Percentiles rank a stretch among this genome's conserved stretches.
Conservation (phyloP, 2,113 vertebrate genomes). For the Columba janthina region DNA sequence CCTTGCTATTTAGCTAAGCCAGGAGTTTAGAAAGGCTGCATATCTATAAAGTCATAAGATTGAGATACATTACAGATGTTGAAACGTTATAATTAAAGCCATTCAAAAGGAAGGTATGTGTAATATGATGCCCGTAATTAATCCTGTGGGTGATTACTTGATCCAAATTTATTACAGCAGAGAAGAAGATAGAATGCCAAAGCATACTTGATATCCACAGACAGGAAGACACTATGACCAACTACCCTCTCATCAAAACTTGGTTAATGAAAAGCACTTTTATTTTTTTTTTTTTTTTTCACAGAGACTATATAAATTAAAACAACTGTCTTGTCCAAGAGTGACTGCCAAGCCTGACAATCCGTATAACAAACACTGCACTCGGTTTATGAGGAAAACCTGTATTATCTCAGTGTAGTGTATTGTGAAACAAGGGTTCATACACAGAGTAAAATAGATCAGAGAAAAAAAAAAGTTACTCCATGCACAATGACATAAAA, state of each 20-base stretch:
- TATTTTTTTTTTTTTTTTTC: conserved; percentile 24
- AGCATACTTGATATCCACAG: background rate
- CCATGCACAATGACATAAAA: background rate
- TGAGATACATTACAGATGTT: background rate
- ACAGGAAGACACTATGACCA: conserved; percentile 1
- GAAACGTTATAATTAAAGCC: conserved; percentile 17
- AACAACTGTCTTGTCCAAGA: conserved; percentile 33
- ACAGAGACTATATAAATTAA: conserved; percentile 13
- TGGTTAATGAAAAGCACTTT: conserved; percentile 46
- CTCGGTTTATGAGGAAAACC: conserved; percentile 45
- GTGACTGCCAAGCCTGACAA: background rate
- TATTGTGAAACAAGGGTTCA: conserved; percentile 29
- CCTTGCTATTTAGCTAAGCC: conserved; percentile 16
- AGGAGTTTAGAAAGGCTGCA: background rate
- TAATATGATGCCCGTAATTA: conserved; percentile 21
- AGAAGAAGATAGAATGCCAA: background rate
- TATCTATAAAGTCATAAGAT: background rate
- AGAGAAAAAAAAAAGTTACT: background rate
- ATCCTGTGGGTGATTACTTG: conserved; percentile 1
- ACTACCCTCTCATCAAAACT: conserved; percentile 19
- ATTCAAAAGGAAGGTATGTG: background rate
- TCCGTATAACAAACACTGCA: conserved; percentile 2
- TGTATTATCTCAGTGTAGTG: background rate
- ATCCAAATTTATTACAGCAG: conserved; percentile 19
- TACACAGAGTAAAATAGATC: background rate